Conservation (phyloP, 1,140 invertebrate species). For the Zaprionus nigranus region DNA sequence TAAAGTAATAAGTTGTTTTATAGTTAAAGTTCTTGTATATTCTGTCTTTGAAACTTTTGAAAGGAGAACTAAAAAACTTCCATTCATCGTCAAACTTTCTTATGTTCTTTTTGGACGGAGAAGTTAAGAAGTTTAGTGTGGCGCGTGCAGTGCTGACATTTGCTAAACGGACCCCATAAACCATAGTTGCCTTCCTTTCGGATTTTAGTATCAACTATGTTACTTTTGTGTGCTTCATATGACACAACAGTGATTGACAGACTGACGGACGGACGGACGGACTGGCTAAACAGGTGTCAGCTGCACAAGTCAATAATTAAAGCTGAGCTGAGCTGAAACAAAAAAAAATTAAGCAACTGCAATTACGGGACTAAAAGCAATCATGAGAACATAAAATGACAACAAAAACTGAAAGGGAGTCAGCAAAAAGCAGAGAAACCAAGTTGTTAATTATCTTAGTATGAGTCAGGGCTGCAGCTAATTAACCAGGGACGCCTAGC, state of each 20-base stretch:
- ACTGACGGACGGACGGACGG: not conserved
- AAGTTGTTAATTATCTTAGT: slow-evolving; percentile 33
- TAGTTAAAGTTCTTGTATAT: not conserved
- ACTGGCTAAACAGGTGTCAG: slow-evolving; percentile 40
- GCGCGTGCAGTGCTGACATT: not conserved
- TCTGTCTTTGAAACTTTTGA: not conserved
- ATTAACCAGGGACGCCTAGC: slow-evolving; percentile 24
- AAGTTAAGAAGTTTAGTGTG: no score
- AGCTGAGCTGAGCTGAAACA: slow-evolving; percentile 28
- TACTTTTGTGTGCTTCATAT: not conserved
- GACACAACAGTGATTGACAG: not conserved
- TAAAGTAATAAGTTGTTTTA: slow-evolving; percentile 1
- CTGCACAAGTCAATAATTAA: slow-evolving; percentile 62
- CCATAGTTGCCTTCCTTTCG: not conserved
- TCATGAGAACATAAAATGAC: slow-evolving; percentile 32
- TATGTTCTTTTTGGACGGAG: no score
- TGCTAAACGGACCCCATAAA: not conserved
- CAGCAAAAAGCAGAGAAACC: slow-evolving; percentile 23
- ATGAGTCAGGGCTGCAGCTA: slow-evolving; percentile 42
- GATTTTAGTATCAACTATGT: not conserved
- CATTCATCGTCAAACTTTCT: not conserved
- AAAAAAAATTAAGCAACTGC: slow-evolving; percentile 55
- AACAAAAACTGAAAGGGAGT: not conserved
- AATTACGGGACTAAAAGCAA: slow-evolving; percentile 51
- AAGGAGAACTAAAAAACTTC: not conserved